A percentile compares a stretch with the other conserved stretches of the same genome.
These are phyloP conservation scores for Vulpes vulpes DNA, from an alignment of 2,113 vertebrate species.

Conservation along the genomic window DNA sequence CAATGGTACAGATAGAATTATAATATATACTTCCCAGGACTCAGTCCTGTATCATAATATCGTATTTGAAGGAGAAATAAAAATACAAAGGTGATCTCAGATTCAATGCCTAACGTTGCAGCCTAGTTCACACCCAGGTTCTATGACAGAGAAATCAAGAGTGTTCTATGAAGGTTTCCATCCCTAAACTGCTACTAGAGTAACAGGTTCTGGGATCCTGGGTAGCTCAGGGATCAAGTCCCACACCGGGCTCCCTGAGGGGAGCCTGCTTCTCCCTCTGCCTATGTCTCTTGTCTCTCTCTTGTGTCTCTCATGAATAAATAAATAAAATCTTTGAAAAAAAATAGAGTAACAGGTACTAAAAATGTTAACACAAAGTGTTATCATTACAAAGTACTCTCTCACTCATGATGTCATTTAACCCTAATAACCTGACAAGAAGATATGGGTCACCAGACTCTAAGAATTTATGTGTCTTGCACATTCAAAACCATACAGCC, in stretches of 20 bases:
- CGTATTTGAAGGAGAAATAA: constrained; percentile 28
- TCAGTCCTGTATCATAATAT: not conserved
- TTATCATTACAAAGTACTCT: not conserved
- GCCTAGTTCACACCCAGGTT: not conserved
- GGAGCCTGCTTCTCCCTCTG: too few species aligned
- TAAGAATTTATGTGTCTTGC: not conserved
- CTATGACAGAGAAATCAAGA: not conserved
- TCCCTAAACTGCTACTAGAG: not conserved
- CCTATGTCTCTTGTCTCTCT: too few species aligned
- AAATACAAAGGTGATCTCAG: not conserved
- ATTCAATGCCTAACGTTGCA: not conserved
- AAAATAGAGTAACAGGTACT: not conserved
- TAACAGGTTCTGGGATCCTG: not conserved
- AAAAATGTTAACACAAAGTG: not conserved
- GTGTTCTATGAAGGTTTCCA: not conserved
- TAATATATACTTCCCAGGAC: not conserved
- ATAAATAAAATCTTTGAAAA: too few species aligned
- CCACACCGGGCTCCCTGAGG: too few species aligned
- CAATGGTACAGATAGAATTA: not conserved
- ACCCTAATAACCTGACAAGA: not conserved
- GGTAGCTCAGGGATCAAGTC: too few species aligned
- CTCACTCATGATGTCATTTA: constrained; percentile 8
- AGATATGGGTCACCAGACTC: not conserved
- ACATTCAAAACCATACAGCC: not conserved
- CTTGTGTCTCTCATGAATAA: too few species aligned